These are phyloP conservation scores for Ptychodera flava DNA, from an alignment of 35 echinoderm and acorn worm genomes.

Conservation along the genomic window DNA sequence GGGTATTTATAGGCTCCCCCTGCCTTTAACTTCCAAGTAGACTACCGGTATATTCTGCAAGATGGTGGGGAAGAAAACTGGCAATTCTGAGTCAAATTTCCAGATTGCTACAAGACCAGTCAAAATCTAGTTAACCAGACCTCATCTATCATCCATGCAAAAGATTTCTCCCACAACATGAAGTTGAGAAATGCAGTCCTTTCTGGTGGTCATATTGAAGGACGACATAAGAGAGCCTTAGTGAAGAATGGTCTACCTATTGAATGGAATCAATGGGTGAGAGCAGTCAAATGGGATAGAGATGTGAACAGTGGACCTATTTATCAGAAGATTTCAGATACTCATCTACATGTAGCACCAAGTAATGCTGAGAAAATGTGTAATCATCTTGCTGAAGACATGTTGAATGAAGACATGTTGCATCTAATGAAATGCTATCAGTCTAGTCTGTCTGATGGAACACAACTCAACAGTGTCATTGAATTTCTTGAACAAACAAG, in stretches of 20 bases:
- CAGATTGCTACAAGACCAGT: neutral
- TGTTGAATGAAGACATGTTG: constrained; percentile 14
- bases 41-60: constrained; percentile 6
- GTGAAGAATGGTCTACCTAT: neutral
- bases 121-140: constrained; percentile 16
- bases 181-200: constrained; percentile 17
- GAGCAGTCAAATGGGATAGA: constrained; percentile 15
- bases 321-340: neutral
- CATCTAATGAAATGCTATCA: neutral
- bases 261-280: neutral
- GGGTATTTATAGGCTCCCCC: too few species aligned
- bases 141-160: neutral
- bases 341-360: neutral
- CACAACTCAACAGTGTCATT: neutral
- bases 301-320: constrained; percentile 3
- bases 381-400: constrained; percentile 22
- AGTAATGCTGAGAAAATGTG: constrained; percentile 10
- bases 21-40: constrained; percentile 15
- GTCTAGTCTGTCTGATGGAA: neutral
- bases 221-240: neutral
- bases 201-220: neutral
- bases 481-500: neutral
- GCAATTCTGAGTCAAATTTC: constrained; percentile 15
- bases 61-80: constrained; percentile 13
- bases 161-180: constrained; percentile 36